Conservation (phyloP, 1,140 invertebrate genomes). For the Drosophila busckii region DNA sequence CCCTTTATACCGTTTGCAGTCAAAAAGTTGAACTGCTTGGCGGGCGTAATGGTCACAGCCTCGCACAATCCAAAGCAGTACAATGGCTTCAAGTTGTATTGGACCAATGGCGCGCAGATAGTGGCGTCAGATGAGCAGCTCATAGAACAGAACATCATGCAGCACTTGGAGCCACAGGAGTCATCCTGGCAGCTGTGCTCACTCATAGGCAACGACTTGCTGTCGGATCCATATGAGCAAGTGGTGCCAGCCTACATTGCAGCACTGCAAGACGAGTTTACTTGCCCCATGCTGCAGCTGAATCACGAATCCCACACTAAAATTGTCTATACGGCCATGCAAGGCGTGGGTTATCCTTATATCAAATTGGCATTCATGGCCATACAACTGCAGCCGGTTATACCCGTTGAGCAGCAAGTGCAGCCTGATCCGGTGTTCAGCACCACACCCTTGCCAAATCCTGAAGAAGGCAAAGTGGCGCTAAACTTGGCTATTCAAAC, state of each 20-base stretch:
- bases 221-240: slow-evolving; percentile 48
- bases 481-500: slow-evolving; percentile 91
- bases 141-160: slow-evolving; percentile 89
- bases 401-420: slow-evolving; percentile 91
- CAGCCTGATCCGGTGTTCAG: slow-evolving; percentile 97
- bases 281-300: slow-evolving; percentile 24
- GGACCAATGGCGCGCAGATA: slow-evolving; percentile 97
- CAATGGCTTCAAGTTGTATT: slow-evolving; percentile 99
- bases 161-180: slow-evolving; percentile 83
- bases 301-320: slow-evolving; percentile 49
- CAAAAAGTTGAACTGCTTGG: slow-evolving; percentile 84
- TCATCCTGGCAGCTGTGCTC: slow-evolving; percentile 53
- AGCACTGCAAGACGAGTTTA: slow-evolving; percentile 32
- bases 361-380: slow-evolving; percentile 87
- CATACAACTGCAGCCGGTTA: slow-evolving; percentile 87
- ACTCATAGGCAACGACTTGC: slow-evolving; percentile 8
- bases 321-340: slow-evolving; percentile 94
- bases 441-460: slow-evolving; percentile 95
- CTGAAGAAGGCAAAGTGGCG: slow-evolving; percentile 95
- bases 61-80: slow-evolving; percentile 99
- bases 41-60: slow-evolving; percentile 97
- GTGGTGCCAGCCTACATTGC: slow-evolving; percentile 47
- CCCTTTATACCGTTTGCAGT: slow-evolving; percentile 95
- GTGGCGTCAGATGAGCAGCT: slow-evolving; percentile 93
- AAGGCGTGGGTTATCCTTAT: slow-evolving; percentile 95